Conservation (phyloP, 2,888 invertebrate species). For the Metellina segmentata region DNA sequence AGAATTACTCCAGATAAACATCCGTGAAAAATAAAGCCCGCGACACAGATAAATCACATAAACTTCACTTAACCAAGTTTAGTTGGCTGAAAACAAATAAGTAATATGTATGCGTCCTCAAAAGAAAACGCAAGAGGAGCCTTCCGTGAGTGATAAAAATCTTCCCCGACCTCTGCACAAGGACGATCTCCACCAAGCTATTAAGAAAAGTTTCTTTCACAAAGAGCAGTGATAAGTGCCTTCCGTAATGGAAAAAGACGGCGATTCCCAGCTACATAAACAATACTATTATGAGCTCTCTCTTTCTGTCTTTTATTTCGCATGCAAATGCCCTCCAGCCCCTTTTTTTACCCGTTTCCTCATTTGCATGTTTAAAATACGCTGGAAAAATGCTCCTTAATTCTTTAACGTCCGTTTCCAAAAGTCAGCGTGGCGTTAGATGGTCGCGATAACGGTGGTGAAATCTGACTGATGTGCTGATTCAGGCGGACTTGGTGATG, state of each 20-base stretch:
- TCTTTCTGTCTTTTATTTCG: conserved; percentile 30
- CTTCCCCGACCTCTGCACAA: background rate
- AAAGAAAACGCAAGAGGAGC: conserved; percentile 7
- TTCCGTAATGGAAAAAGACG: conserved; percentile 40
- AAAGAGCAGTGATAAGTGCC: conserved; percentile 49
- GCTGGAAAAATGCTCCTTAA: conserved; percentile 4
- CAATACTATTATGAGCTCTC: conserved; percentile 44
- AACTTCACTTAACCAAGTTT: conserved; percentile 1
- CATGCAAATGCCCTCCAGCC: conserved; percentile 25
- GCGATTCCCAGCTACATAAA: conserved; percentile 33
- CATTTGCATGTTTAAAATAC: conserved; percentile 53
- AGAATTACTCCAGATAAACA: background rate
- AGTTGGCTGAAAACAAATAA: conserved; percentile 10
- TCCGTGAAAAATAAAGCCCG: background rate
- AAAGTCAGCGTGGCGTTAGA: background rate
- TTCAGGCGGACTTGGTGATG: no score
- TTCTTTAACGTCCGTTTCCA: conserved; percentile 11
- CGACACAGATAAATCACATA: conserved; percentile 1
- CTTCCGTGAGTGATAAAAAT: conserved; percentile 35
- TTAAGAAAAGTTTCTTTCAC: conserved; percentile 34
- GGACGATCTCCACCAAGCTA: conserved; percentile 5
- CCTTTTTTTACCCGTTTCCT: background rate
- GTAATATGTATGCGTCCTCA: background rate
- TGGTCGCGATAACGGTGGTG: background rate
- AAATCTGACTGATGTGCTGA: no score